Evolutionary conservation across 2,888 invertebrate genomes (phyloP).

Genomic region (Caenorhabditis sulstoni): DNA sequence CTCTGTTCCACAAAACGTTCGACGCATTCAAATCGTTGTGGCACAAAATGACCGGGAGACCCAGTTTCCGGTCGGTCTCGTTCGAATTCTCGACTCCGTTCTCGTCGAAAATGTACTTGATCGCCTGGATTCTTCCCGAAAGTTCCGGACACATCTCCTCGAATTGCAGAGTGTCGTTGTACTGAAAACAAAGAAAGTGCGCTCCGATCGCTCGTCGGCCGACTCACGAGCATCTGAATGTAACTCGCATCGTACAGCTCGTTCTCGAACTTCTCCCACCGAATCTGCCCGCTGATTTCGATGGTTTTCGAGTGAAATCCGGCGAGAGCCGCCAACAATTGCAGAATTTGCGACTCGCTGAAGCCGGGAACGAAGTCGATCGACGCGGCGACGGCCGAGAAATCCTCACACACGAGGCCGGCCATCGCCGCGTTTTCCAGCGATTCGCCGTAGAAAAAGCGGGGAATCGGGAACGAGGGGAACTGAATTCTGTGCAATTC

Average conservation of each 20-base stretch:
- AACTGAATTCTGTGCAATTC: constrained; percentile 24
- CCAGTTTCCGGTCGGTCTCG: constrained; percentile 7
- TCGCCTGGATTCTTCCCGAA: constrained; percentile 31
- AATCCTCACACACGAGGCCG: constrained; percentile 47
- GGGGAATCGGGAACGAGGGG: constrained; percentile 47
- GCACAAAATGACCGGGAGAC: constrained; percentile 39
- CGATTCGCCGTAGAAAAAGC: constrained; percentile 40
- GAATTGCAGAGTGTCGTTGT: constrained; percentile 46
- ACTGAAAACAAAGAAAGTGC: constrained; percentile 14
- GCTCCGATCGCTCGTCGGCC: neutral
- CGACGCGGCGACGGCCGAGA: constrained; percentile 26
- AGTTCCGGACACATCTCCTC: constrained; percentile 43
- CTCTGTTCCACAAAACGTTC: constrained; percentile 48
- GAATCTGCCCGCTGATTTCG: constrained; percentile 9
- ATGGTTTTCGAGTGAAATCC: constrained; percentile 42
- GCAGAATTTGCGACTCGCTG: constrained; percentile 25
- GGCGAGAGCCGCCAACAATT: constrained; percentile 37
- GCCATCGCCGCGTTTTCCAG: constrained; percentile 37
- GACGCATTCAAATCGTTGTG: constrained; percentile 56
- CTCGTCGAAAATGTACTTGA: constrained; percentile 40
- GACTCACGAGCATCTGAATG: constrained; percentile 47
- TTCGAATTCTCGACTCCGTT: constrained; percentile 33
- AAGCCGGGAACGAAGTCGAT: constrained; percentile 51
- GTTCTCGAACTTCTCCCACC: constrained; percentile 35
- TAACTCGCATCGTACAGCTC: constrained; percentile 34